phyloP scores from a whole-genome alignment of 2,888 invertebrate species.

The Callinectes sapidus region DNA sequence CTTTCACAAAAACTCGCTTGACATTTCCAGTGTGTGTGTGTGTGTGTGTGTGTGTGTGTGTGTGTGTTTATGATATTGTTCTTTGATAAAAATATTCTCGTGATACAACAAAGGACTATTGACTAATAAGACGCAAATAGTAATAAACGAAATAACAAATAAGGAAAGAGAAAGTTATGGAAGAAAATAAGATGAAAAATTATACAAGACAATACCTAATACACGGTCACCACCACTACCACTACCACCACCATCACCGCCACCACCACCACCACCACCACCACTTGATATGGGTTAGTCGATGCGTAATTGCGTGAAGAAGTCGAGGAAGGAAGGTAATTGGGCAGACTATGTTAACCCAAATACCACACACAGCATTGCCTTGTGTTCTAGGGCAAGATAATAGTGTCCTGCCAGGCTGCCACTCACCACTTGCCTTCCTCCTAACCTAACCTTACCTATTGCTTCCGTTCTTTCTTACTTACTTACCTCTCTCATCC shows the following conservation, averaged over 20 bases:
- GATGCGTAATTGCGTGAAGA: not conserved
- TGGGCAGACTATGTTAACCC: not conserved
- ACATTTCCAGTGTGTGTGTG: not conserved
- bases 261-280: not conserved
- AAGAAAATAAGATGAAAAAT: too few relatives aligned
- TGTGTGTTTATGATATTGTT: not conserved
- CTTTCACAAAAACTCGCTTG: not conserved
- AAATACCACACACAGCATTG: not conserved
- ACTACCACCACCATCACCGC: too few relatives aligned
- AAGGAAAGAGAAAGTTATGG: too few relatives aligned
- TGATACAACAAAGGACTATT: too few relatives aligned
- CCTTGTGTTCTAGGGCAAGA: not conserved
- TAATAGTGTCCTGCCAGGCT: not conserved
- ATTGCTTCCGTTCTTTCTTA: too few relatives aligned
- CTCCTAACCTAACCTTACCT: not conserved
- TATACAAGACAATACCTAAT: too few relatives aligned
- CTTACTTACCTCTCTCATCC: too few relatives aligned
- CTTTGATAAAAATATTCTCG: too few relatives aligned
- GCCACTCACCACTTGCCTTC: not conserved
- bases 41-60: conserved; percentile 1
- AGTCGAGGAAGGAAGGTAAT: not conserved
- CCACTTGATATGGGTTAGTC: not conserved
- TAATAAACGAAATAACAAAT: too few relatives aligned
- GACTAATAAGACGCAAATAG: too few relatives aligned
- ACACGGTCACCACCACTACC: too few relatives aligned